Conservation (phyloP, 2,888 invertebrate genomes). For the Catocala sponsa region DNA sequence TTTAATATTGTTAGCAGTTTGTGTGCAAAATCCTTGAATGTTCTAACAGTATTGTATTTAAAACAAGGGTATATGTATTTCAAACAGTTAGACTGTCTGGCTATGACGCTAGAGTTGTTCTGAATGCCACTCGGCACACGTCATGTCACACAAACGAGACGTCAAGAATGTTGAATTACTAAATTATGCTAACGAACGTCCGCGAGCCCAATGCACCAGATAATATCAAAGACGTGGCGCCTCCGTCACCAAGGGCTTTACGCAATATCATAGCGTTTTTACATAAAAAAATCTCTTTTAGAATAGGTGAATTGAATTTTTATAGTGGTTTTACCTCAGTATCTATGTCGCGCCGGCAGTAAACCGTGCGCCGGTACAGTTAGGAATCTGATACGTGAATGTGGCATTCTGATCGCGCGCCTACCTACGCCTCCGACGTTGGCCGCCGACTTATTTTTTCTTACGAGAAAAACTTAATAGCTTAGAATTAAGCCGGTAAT, state of each 20-base stretch:
- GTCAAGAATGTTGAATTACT: constrained; percentile 42
- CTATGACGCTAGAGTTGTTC: constrained; percentile 47
- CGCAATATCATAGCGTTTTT: constrained; percentile 63
- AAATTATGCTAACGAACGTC: constrained; percentile 39
- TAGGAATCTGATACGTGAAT: constrained; percentile 75
- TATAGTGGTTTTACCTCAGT: constrained; percentile 67
- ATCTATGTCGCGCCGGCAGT: constrained; percentile 67
- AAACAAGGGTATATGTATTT: constrained; percentile 33
- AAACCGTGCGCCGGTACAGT: constrained; percentile 71
- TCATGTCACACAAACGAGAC: constrained; percentile 26
- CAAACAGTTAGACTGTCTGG: constrained; percentile 39
- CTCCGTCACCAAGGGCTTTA: constrained; percentile 56
- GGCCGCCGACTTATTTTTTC: constrained; percentile 48
- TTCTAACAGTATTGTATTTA: constrained; percentile 14
- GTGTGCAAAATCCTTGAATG: constrained; percentile 4
- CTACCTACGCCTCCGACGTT: constrained; percentile 51
- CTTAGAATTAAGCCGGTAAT: constrained; percentile 51
- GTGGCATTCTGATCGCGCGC: constrained; percentile 61
- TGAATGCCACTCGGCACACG: constrained; percentile 43
- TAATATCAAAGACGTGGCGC: constrained; percentile 67
- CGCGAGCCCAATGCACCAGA: constrained; percentile 49
- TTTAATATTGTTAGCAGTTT: not conserved
- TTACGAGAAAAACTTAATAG: constrained; percentile 50
- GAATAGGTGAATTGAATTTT: constrained; percentile 75
- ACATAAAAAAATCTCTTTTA: constrained; percentile 61